Evolutionary conservation across 2,113 vertebrate genomes (phyloP).

Genomic region (Microtus richardsoni): DNA sequence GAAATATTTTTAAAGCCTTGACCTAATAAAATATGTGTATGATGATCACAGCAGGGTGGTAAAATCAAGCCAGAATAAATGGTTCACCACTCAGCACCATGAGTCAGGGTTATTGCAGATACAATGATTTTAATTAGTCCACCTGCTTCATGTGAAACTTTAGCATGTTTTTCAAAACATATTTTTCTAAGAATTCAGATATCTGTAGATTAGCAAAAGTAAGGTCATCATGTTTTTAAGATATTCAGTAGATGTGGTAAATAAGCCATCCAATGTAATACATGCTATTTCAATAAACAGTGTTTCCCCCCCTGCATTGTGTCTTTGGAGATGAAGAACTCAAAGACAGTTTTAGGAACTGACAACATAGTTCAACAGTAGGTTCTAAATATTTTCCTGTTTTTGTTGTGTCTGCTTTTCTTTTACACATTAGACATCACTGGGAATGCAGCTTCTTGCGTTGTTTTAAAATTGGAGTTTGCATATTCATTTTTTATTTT

Average conservation of each 20-base stretch:
- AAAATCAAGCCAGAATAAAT: constrained; percentile 2
- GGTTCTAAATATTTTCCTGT: neutral
- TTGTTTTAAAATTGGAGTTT: neutral
- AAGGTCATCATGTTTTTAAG: neutral
- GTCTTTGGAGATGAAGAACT: neutral
- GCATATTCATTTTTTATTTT: neutral
- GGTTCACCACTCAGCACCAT: neutral
- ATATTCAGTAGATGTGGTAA: neutral
- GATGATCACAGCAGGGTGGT: neutral
- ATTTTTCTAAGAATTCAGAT: neutral
- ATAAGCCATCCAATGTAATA: neutral
- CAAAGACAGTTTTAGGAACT: neutral
- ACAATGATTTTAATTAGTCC: neutral
- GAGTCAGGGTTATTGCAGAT: neutral
- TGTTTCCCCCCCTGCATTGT: neutral
- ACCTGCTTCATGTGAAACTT: neutral
- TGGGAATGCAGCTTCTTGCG: neutral
- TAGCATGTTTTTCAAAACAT: neutral
- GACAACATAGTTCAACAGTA: neutral
- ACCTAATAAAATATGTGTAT: neutral
- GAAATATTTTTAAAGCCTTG: constrained; percentile 5
- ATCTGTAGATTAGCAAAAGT: neutral
- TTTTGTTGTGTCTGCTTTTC: neutral
- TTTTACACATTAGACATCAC: neutral
- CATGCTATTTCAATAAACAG: neutral